Conservation (phyloP, 1,140 invertebrate species). For the Heliconius eleuchia region DNA sequence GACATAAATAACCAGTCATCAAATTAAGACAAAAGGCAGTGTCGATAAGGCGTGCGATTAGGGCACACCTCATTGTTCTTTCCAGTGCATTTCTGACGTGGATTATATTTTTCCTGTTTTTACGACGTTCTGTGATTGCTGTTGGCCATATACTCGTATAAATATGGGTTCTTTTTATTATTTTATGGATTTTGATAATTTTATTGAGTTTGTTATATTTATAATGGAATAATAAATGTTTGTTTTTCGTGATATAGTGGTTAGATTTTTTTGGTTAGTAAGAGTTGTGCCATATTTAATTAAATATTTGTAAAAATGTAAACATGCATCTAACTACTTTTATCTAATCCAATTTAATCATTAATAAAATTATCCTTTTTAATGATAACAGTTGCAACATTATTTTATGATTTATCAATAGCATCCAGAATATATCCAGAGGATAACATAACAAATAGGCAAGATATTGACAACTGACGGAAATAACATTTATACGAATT, state of each 20-base stretch:
- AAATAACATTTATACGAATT: conserved; percentile 72
- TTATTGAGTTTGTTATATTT: background rate
- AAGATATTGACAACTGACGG: conserved; percentile 61
- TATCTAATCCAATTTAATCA: no score
- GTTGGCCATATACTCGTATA: conserved; percentile 23
- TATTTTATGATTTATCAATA: no score
- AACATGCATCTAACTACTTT: no score
- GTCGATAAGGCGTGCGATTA: conserved; percentile 67
- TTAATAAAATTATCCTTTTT: no score
- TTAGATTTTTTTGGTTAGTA: background rate
- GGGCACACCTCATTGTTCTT: conserved; percentile 65
- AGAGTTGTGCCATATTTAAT: no score
- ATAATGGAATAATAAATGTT: background rate
- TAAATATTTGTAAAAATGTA: no score
- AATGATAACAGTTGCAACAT: no score
- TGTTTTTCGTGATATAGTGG: background rate
- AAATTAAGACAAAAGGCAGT: conserved; percentile 76
- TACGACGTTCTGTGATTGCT: conserved; percentile 57
- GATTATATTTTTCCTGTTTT: conserved; percentile 66
- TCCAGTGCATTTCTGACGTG: conserved; percentile 61
- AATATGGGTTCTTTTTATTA: conserved; percentile 16
- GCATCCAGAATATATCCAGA: background rate
- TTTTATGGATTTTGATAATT: conserved; percentile 13
- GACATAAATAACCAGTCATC: conserved; percentile 70
- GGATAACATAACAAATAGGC: conserved; percentile 55